Conservation (phyloP, 2,113 vertebrate genomes). For the Halichoerus grypus region DNA sequence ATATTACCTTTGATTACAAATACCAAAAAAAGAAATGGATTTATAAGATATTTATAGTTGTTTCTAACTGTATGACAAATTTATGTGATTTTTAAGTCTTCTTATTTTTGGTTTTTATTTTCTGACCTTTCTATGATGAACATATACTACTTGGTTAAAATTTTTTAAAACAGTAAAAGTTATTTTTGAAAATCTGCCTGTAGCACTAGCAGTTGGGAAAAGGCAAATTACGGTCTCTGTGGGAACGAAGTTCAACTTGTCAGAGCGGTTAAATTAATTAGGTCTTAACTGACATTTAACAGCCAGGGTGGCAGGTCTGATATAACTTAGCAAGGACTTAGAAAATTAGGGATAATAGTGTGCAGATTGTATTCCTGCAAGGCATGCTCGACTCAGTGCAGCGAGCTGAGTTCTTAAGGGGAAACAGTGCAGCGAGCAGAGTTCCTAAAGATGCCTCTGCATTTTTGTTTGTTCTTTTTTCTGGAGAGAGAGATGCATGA, state of each 20-base stretch:
- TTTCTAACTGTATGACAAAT: conserved; percentile 9
- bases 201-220: conserved; percentile 53
- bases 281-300: conserved; percentile 81
- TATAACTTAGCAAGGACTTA: conserved; percentile 57
- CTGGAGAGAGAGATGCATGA: conserved; percentile 62
- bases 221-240: conserved; percentile 74
- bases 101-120: conserved; percentile 22
- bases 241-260: conserved; percentile 80
- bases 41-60: background rate
- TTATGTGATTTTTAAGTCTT: background rate
- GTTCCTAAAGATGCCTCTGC: conserved; percentile 59
- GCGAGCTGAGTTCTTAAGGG: conserved; percentile 17
- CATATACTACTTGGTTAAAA: background rate
- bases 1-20: background rate
- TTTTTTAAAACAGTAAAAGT: background rate
- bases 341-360: conserved; percentile 68
- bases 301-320: conserved; percentile 69
- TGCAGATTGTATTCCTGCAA: conserved; percentile 78
- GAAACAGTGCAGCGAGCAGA: conserved; percentile 41
- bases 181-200: conserved; percentile 22
- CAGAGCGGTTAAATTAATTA: conserved; percentile 81
- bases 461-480: conserved; percentile 79
- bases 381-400: conserved; percentile 58
- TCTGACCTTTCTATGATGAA: conserved; percentile 16
- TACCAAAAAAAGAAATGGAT: background rate